These are phyloP conservation scores for Taenioides sp. DNA, from an alignment of 2,797 vertebrate species.

Conservation along the genomic window DNA sequence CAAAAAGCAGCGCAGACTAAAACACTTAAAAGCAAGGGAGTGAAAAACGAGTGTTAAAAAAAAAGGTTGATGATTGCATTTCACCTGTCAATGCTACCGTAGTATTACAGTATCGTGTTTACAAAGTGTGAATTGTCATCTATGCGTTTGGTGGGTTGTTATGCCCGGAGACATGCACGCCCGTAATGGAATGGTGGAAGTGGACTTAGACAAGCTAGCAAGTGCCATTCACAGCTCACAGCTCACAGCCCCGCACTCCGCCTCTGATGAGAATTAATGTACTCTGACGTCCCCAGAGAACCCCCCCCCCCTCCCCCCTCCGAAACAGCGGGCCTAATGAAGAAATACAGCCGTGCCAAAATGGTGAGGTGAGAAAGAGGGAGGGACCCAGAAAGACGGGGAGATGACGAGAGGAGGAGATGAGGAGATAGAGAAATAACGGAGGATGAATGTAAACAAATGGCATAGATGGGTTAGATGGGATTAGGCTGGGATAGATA, in stretches of 20 bases:
- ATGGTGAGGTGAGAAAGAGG: conserved; percentile 57
- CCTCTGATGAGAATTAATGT: conserved; percentile 93
- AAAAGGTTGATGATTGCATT: conserved; percentile 77
- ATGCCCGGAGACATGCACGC: conserved; percentile 84
- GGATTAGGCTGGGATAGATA: conserved; percentile 13
- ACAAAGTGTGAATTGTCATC: conserved; percentile 38
- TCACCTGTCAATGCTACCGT: conserved; percentile 80
- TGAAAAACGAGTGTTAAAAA: conserved; percentile 64
- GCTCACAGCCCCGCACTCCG: conserved; percentile 78
- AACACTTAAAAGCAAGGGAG: conserved; percentile 73
- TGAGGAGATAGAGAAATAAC: conserved; percentile 21
- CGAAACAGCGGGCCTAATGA: conserved; percentile 81
- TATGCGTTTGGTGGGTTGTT: conserved; percentile 51
- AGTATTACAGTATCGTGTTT: conserved; percentile 75
- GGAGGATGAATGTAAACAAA: conserved; percentile 39
- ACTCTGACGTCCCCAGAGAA: conserved; percentile 87
- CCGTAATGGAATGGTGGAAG: conserved; percentile 79
- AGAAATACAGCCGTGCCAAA: conserved; percentile 86
- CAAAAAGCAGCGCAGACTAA: conserved; percentile 73
- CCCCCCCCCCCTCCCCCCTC: conserved; percentile 53
- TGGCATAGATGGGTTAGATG: conserved; percentile 12
- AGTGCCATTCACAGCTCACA: conserved; percentile 91
- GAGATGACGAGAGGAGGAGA: conserved; percentile 43
- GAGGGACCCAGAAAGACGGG: conserved; percentile 53
- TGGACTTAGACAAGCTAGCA: conserved; percentile 85